Evolutionary conservation across 64 coral and sea anemone species (phyloP).

Genomic region (Pocillopora verrucosa): DNA sequence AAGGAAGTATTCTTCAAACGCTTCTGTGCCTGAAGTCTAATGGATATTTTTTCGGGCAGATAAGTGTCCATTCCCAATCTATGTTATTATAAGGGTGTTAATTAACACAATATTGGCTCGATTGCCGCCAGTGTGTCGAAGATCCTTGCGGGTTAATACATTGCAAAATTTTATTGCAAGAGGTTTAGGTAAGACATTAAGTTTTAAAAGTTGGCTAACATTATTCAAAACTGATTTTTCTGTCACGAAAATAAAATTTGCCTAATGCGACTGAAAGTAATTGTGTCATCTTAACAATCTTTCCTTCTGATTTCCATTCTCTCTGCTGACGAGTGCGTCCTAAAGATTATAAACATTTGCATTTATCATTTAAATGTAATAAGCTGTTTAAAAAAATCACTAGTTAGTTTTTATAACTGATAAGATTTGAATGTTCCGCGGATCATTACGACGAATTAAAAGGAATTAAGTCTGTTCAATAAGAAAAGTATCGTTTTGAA

Average conservation of each 20-base stretch:
- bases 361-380: neutral
- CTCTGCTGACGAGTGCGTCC: neutral
- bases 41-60: neutral
- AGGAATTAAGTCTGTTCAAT: neutral
- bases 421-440: neutral
- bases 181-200: neutral
- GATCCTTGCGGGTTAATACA: neutral
- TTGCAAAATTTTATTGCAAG: neutral
- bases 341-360: slow-evolving; percentile 7
- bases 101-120: neutral
- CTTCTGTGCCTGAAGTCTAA: neutral
- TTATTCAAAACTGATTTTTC: neutral
- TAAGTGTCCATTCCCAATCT: neutral
- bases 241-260: neutral
- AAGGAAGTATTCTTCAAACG: neutral
- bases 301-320: neutral
- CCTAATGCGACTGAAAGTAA: neutral
- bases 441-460: neutral
- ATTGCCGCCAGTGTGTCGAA: neutral
- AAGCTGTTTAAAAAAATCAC: neutral
- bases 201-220: no score
- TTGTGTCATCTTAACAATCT: neutral
- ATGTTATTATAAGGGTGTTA: slow-evolving; percentile 11
- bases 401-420: neutral
- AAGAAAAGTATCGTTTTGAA: neutral